Base-by-base conservation (phyloP, 2,113 vertebrate genomes). In the Pluvianellus socialis region DNA sequence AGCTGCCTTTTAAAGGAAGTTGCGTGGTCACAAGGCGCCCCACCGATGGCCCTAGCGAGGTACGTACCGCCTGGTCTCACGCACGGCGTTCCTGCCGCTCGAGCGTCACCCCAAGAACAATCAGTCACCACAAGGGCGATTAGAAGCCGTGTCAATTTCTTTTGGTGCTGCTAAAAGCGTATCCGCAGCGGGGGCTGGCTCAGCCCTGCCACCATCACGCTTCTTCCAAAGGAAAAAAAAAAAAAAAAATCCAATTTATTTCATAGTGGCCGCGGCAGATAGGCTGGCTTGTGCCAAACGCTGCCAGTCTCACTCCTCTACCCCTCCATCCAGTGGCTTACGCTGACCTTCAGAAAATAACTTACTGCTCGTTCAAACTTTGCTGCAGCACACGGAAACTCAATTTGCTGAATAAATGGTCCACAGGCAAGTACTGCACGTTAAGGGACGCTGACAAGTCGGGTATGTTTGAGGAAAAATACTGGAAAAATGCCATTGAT, bases 51-150 rank as follows among this genome's bases (percentile, higher is more conserved):
- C 50, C 32, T 9, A 5, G 50, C n/a, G 17, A 2, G 9, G 23
- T 19, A 18, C 3, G 10, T 6, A 21, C 38, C 77, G 27, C 9
- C 79, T 28, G 28, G 18, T 6, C 65, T 76, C 63, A 6, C 0
- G 2, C 42, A 14, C 74, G 6, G 70, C 10, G 1, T 4, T 26
- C 63, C 65, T n/a, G 38, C 88, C n/a, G 30, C 23, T 44, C 17
- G 7, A 13, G 72, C 10, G 3, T 32, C 70, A 15, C 56, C 61
- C 49, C 58, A 32, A 30, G n/a, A 17, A 22, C 1, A 6, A 12
- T 21, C 1, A 6, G 10, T 21, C 53, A 4, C 1, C 0, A 1
- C 2, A 22, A 40, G 35, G 82, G 33, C 4, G 2, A 18, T 3
- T 1, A 5, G 2, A 27, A 56, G 1, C 45, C 52, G 61, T 14